Evolutionary conservation across 1,140 invertebrate species (phyloP), one percentile per base, ranked within the genome.

Genomic region (Sycophila sp.): DNA sequence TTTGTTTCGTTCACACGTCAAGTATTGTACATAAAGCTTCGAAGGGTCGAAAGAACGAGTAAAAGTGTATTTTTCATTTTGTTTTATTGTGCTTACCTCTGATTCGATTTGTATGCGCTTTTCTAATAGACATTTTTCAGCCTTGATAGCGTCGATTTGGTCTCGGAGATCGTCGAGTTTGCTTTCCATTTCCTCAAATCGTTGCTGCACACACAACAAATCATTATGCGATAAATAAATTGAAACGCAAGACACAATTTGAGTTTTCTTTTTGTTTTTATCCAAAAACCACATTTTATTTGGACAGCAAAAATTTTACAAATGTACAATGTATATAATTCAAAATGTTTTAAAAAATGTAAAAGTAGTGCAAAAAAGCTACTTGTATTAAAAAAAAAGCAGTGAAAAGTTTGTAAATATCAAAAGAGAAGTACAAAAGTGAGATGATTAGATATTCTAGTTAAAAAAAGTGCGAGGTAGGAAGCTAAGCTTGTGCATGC

Each of bases 101-200:
- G 80, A 80, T 63, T 84, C 81, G 4, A 76, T 76, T 75, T 84
- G 78, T 56, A 81, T 84, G 42, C 83, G 80, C 71, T 80, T 80
- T 60, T 85, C 82, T 42, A 86, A 73, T 22, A 76, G 73, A 77
- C 64, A 77, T 65, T 84, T 85, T 62, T 85, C 83, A 24, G 82
- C 78, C 66, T 84, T 85, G 60, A 85, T 80, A 34, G 72, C 76
- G 47, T 82, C 82, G 40, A 86, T 80, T 78, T 85, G 76, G 51
- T 78, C 77, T 38, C 81, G 77, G 2, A 86, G 80, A 71, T 86
- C 81, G 66, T 83, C 81, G 55, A 86, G 83, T 70, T 85, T 84
- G 59, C 71, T 77, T 80, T 86, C 85, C 83, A 85, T 84, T 72
- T 85, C 82, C 69, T 85, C 84, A 65, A 86, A 86, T 68, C 83